These are phyloP conservation scores for Ephydatia muelleri DNA, from an alignment of 37 sponge, comb jelly and placozoan species.

Conservation along the genomic window DNA sequence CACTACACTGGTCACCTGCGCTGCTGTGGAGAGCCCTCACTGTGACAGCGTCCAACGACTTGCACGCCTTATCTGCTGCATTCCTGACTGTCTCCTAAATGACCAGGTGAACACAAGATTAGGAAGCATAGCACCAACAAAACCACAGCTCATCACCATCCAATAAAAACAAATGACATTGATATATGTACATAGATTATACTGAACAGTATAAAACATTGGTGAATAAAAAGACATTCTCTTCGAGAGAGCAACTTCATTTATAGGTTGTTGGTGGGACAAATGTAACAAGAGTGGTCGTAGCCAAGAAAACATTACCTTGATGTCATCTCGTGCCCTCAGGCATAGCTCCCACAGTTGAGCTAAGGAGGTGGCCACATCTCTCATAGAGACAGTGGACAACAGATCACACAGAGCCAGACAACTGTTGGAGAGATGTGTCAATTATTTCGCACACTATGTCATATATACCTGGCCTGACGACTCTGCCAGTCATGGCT, in stretches of 20 bases:
- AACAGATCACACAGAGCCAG: conserved; percentile 75
- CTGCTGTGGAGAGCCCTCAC: conserved; percentile 64
- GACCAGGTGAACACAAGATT: too few species aligned
- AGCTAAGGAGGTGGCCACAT: conserved; percentile 65
- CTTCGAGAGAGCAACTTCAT: too few species aligned
- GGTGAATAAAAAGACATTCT: not conserved
- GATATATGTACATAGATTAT: too few species aligned
- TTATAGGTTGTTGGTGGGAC: not conserved
- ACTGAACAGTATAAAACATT: too few species aligned
- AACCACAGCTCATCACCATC: too few species aligned
- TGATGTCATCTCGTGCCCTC: conserved; percentile 88
- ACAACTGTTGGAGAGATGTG: conserved; percentile 38
- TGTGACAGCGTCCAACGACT: conserved; percentile 73
- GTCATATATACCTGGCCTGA: conserved; percentile 55
- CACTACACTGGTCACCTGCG: conserved; percentile 16
- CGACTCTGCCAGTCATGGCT: conserved; percentile 78
- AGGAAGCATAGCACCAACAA: too few species aligned
- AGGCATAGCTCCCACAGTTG: conserved; percentile 83
- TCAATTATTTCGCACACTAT: not conserved
- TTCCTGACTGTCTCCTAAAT: conserved; percentile 74
- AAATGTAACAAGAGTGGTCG: not conserved
- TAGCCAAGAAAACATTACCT: conserved; percentile 68
- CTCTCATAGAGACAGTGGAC: conserved; percentile 7
- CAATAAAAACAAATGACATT: not conserved
- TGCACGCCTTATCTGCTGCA: conserved; percentile 76